A percentile compares a stretch with the other conserved stretches of the same genome.
Evolutionary conservation across 2,113 vertebrate species (phyloP).

Genomic region (Pogonocichla stellata): DNA sequence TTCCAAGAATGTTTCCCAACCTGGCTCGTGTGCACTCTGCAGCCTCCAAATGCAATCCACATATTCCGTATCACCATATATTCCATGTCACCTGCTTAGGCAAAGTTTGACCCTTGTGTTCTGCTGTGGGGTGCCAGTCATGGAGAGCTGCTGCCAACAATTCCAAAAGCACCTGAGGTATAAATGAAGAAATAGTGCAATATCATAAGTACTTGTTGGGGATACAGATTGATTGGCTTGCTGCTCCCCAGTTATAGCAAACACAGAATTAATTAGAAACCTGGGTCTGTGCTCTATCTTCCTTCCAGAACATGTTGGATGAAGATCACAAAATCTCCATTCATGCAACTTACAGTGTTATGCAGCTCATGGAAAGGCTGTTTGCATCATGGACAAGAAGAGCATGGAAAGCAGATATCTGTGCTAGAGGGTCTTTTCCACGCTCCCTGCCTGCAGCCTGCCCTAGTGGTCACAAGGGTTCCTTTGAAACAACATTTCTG

Average conservation of each 20-base stretch:
- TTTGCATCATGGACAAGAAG: background rate
- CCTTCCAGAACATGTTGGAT: background rate
- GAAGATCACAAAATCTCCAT: background rate
- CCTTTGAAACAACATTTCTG: background rate
- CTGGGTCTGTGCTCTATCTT: background rate
- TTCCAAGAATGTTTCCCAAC: background rate
- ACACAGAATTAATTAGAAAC: background rate
- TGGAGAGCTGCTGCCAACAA: background rate
- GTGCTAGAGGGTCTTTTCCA: rapidly evolving
- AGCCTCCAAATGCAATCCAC: background rate
- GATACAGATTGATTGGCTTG: background rate
- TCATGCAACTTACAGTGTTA: background rate
- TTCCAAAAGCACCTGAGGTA: background rate
- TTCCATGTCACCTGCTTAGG: background rate
- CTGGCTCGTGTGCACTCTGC: background rate
- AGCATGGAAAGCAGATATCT: background rate
- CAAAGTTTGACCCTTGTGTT: background rate
- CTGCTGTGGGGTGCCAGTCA: background rate
- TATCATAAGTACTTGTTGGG: background rate
- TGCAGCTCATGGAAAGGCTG: background rate
- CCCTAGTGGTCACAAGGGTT: background rate
- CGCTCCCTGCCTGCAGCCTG: background rate
- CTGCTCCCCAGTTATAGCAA: background rate
- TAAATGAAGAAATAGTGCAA: background rate
- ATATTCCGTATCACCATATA: no score